phyloP scores from a whole-genome alignment of 1,140 invertebrate genomes.

The Frieseomelitta varia region DNA sequence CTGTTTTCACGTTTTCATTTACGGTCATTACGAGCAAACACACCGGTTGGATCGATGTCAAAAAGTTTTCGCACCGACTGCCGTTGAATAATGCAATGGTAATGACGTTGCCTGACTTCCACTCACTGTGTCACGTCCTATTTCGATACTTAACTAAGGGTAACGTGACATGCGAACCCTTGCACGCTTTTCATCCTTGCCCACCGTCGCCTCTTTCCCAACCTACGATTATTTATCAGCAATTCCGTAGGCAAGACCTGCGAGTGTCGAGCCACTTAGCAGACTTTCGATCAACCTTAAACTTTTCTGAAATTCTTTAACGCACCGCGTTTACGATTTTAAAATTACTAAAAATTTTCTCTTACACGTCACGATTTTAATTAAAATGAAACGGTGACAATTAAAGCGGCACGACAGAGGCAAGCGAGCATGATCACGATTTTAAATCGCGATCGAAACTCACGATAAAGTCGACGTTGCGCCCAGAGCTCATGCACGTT shows the following conservation, averaged over 20 bases:
- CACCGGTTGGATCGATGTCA: slow-evolving; percentile 27
- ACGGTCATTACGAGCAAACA: neutral
- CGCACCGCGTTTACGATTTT: too few species aligned
- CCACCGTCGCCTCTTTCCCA: too few species aligned
- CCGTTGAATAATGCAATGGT: slow-evolving; percentile 59
- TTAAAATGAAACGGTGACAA: neutral
- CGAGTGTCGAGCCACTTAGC: too few species aligned
- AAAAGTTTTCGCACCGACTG: slow-evolving; percentile 27
- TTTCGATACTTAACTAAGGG: slow-evolving; percentile 48
- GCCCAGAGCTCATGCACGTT: neutral
- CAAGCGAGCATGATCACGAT: neutral
- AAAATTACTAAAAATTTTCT: too few species aligned
- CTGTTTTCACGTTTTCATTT: neutral
- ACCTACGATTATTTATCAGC: neutral
- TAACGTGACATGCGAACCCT: slow-evolving; percentile 46
- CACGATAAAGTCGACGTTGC: too few species aligned
- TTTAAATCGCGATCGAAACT: neutral
- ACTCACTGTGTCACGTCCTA: slow-evolving; percentile 48
- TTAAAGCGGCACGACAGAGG: neutral
- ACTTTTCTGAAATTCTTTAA: neutral
- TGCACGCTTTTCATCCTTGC: neutral
- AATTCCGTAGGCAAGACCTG: neutral
- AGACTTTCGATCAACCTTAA: too few species aligned
- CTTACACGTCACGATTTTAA: too few species aligned
- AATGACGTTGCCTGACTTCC: slow-evolving; percentile 51